Conservation (phyloP, 2,888 invertebrate species). For the Heliconius hortense region DNA sequence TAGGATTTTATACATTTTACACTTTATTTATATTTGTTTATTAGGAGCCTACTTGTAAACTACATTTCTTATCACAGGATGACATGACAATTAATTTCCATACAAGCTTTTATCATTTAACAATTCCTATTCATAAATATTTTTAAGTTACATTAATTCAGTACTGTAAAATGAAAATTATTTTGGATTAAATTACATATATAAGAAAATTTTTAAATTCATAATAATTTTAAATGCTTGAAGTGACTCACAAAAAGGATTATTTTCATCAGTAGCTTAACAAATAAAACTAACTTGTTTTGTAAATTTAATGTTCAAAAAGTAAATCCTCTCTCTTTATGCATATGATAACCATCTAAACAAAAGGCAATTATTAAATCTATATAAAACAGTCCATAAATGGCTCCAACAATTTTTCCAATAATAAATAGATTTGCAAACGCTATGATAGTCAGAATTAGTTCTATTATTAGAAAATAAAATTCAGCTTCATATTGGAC, state of each 20-base stretch:
- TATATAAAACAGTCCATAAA: conserved; percentile 69
- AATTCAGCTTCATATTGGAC: conserved; percentile 69
- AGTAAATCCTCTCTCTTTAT: conserved; percentile 64
- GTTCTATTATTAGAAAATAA: conserved; percentile 62
- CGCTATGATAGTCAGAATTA: conserved; percentile 54
- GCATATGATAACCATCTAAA: conserved; percentile 66
- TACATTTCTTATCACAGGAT: conserved; percentile 35
- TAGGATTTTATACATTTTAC: conserved; percentile 41
- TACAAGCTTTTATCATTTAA: conserved; percentile 17
- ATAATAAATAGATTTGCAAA: conserved; percentile 52
- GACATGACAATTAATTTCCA: conserved; percentile 3
- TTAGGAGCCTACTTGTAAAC: neutral
- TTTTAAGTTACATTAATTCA: neutral
- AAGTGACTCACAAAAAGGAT: neutral
- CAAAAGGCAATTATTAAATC: conserved; percentile 67
- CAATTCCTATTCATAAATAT: neutral
- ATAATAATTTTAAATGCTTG: too few relatives aligned
- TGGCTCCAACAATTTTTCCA: conserved; percentile 60
- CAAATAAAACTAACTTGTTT: conserved; percentile 25
- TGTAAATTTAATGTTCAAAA: conserved; percentile 48
- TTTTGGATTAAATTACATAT: neutral
- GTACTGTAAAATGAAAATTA: neutral
- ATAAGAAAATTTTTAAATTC: neutral
- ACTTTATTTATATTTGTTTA: conserved; percentile 27
- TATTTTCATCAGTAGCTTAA: conserved; percentile 9